Percentiles rank a stretch among this genome's conserved stretches.
These are phyloP conservation scores for Nephrotoma guestfalica DNA, from an alignment of 2,888 invertebrate genomes.

Conservation along the genomic window DNA sequence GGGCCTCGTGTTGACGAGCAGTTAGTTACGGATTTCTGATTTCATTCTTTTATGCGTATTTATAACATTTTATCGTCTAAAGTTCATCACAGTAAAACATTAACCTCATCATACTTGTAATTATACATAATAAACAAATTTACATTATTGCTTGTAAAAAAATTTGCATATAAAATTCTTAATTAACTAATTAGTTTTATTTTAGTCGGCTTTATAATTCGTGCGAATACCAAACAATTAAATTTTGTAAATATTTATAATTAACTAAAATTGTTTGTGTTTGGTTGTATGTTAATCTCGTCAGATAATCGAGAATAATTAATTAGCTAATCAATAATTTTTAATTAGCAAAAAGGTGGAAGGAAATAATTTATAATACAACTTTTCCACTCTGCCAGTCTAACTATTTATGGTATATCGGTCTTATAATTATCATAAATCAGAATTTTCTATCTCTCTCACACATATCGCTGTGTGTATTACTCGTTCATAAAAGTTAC, in stretches of 20 bases:
- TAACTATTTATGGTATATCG: neutral
- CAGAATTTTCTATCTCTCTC: neutral
- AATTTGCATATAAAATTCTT: neutral
- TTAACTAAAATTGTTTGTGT: neutral
- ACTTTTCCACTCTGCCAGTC: neutral
- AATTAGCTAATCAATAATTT: neutral
- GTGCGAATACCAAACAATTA: neutral
- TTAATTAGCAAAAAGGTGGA: neutral
- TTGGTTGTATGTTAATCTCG: neutral
- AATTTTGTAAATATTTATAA: neutral
- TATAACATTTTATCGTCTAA: neutral
- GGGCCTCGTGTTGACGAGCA: neutral
- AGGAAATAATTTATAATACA: neutral
- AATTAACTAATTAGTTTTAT: neutral
- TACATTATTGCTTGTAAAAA: neutral
- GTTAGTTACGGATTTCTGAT: neutral
- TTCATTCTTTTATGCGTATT: neutral
- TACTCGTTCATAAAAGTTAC: neutral
- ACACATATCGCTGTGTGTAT: neutral
- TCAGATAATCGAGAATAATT: neutral
- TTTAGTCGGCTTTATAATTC: neutral
- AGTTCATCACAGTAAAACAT: neutral
- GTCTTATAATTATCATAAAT: neutral
- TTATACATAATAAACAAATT: neutral
- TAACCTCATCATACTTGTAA: neutral